Evolutionary conservation across 2,888 invertebrate genomes (phyloP).

Genomic region (Cepaea hortensis): DNA sequence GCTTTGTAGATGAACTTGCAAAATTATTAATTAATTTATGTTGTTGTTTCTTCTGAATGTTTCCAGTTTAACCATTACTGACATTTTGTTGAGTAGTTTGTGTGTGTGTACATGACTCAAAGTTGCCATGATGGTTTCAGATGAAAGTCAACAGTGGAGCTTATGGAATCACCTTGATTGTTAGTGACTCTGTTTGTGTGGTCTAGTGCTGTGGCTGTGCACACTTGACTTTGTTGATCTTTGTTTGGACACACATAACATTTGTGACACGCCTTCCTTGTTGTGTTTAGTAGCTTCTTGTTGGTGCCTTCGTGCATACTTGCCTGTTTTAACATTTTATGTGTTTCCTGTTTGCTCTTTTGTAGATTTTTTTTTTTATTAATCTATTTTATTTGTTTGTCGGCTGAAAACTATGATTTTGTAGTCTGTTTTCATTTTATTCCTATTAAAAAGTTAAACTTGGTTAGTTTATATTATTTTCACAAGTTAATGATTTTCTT

Average conservation of each 20-base stretch:
- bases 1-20: too few relatives aligned
- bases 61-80: not conserved
- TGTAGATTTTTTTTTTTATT: too few relatives aligned
- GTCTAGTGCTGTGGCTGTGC: not conserved
- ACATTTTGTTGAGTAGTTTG: not conserved
- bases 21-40: too few relatives aligned
- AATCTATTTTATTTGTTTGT: too few relatives aligned
- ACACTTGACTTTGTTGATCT: not conserved
- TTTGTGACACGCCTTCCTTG: not conserved
- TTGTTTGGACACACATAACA: not conserved
- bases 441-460: too few relatives aligned
- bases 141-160: conserved; percentile 41
- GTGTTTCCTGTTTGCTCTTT: too few relatives aligned
- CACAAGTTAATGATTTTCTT: too few relatives aligned
- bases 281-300: not conserved
- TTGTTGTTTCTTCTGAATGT: too few relatives aligned
- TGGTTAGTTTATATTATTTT: too few relatives aligned
- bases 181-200: conserved; percentile 35
- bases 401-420: too few relatives aligned
- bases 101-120: not conserved
- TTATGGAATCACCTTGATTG: conserved; percentile 46
- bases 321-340: conserved; percentile 1
- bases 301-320: not conserved
- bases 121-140: conserved; percentile 35
- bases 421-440: too few relatives aligned